Percentiles rank a stretch among this genome's conserved stretches.
These are phyloP conservation scores for Heliconius ethilla DNA, from an alignment of 2,888 invertebrate species.

Conservation along the genomic window DNA sequence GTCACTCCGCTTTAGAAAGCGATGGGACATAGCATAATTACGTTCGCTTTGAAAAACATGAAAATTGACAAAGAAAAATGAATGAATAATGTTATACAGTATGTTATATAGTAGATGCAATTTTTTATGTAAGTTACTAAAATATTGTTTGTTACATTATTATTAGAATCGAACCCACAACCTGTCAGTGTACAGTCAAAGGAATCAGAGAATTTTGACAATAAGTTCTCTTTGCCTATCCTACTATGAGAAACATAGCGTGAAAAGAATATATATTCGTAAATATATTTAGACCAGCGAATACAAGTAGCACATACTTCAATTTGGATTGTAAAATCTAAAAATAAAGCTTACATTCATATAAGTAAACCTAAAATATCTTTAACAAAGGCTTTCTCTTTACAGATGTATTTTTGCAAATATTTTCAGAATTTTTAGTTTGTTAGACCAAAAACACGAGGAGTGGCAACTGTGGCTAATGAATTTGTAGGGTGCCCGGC, in stretches of 20 bases:
- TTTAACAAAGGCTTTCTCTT: constrained; percentile 16
- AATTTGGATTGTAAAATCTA: not conserved
- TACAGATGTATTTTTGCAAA: constrained; percentile 14
- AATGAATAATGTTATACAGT: not conserved
- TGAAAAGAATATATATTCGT: not conserved
- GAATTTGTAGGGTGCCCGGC: constrained; percentile 20
- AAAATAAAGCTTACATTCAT: not conserved
- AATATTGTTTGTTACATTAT: not conserved
- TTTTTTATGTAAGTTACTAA: not conserved
- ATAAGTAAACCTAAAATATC: constrained; percentile 6
- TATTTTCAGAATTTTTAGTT: constrained; percentile 26
- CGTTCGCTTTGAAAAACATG: constrained; percentile 12
- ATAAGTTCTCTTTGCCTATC: too few species aligned
- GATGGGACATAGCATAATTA: constrained; percentile 15
- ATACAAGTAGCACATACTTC: not conserved
- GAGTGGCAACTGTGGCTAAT: constrained; percentile 22
- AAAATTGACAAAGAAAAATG: not conserved
- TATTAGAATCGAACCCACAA: too few species aligned
- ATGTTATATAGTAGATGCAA: not conserved
- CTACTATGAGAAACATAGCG: too few species aligned
- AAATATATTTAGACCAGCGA: not conserved
- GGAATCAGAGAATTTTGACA: too few species aligned
- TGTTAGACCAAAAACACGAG: constrained; percentile 20
- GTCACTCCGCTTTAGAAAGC: constrained; percentile 1
- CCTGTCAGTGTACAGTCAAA: too few species aligned